Base-by-base conservation (phyloP, 2,113 vertebrate genomes). In the Galbula dea region DNA sequence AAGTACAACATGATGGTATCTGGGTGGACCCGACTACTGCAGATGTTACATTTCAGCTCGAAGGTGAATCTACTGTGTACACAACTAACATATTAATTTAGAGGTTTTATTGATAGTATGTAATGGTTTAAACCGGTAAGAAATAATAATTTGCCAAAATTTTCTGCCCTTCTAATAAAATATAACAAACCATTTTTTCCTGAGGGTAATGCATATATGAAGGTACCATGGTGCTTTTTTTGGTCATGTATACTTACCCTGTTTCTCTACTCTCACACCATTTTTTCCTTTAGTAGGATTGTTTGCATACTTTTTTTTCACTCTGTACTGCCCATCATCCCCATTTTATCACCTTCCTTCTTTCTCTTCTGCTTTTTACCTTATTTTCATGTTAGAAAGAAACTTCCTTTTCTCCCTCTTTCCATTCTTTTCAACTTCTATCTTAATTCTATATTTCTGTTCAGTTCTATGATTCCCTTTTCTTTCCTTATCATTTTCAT, bases 401-500 rank as follows among this genome's bases (percentile, higher is more conserved):
- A 76, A 68, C 20, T 72, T 78, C 61, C 71, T 45, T 85, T 89
- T 67, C 37, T 83, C 73, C 54, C 21, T 69, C 59, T 75, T 74
- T 48, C 23, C 41, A 23, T 41, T 78, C 68, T 88, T 90, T 81
- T 66, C 52, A 75, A 39, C 22, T 55, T 81, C 65, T 83, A 61
- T 68, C 77, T 86, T 74, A 88, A 86, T 86, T 71, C 61, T 78
- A 18, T 59, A 92, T 85, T 63, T 66, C 37, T 69, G 24, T 77
- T 93, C 71, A 77, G 37, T 80, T 86, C 57, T 92, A 34, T 61
- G 80, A 92, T 90, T 87, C 73, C n/a, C 61, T 82, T 80, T 91
- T 93, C 93, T 79, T 92, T 90, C 51, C 52, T 88, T 81, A 90
- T 86, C 4, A 92, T 88, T 94, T 87, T 83, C 24, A 69, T 62